Base-by-base conservation (phyloP, 1,140 invertebrate genomes). In the Reticulitermes speratus region DNA sequence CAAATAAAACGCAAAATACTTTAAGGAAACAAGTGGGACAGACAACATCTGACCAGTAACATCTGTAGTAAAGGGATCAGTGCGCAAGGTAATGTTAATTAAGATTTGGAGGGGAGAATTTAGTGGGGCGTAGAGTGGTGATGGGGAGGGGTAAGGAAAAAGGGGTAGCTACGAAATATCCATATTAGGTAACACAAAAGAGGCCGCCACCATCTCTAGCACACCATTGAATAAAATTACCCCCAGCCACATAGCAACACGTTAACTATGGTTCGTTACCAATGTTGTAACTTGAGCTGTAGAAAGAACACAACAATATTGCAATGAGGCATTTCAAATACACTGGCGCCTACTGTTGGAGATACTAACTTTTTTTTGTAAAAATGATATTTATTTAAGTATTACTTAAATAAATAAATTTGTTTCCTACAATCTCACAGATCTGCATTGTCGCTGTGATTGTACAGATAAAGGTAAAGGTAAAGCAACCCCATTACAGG, bases 141-240 rank as follows among this genome's bases (percentile, higher is more conserved):
- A 16, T 30, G n/a, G 65, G 7, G 65, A 30, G 65, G 65, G 65
- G 65, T 75, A 75, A 75, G 65, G 65, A 75, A 75, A 75, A 75
- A 75, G 65, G 65, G 65, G 65, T 75, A 75, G 65, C 65, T 75
- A 75, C 65, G 65, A 75, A 75, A 75, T 75, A 75, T 75, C 65
- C 65, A 75, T 75, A 75, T 75, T n/a, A 75, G 65, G 65, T 75
- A 75, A 75, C 65, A 75, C 16, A 75, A 75, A 75, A 75, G 65
- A 75, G n/a, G 65, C 65, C 65, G 65, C 65, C 65, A 75, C 65
- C 65, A 75, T 75, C 65, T 30, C 65, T 75, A 75, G 65, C 65
- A 75, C 65, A 75, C 65, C 65, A 75, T 75, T 75, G 25, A 75
- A 75, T 75, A 75, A 75, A 75, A 75, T 75, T 75, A 75, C 65